Percentiles rank a stretch among this genome's conserved stretches.
phyloP scores from a whole-genome alignment of 2,797 vertebrate genomes.

The Helarctos malayanus region DNA sequence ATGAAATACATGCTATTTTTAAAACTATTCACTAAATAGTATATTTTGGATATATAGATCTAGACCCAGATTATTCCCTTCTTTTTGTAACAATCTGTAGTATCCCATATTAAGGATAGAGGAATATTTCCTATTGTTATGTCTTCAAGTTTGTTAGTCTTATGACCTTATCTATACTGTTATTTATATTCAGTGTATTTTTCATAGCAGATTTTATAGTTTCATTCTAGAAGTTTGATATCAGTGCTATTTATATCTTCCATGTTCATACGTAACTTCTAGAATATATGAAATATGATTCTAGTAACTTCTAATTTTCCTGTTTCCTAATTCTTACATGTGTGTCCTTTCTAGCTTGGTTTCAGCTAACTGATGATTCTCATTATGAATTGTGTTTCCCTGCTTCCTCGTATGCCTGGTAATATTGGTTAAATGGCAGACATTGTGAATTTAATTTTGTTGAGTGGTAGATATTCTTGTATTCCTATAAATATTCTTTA shows the following conservation, averaged over 20 bases:
- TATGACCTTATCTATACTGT: not conserved
- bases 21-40: not conserved
- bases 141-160: not conserved
- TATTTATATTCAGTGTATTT: not conserved
- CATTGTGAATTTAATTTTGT: slow-evolving; percentile 21
- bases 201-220: not conserved
- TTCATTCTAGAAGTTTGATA: not conserved
- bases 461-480: not conserved
- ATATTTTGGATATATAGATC: not conserved
- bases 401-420: not conserved
- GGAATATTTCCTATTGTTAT: not conserved
- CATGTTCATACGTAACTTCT: not conserved
- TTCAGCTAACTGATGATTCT: not conserved
- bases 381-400: not conserved
- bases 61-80: not conserved
- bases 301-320: slow-evolving; percentile 28
- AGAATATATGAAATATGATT: not conserved
- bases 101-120: not conserved
- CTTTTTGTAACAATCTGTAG: not conserved
- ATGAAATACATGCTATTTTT: not conserved
- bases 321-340: not conserved
- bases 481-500: not conserved
- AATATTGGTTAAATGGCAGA: not conserved
- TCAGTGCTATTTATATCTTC: not conserved
- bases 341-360: not conserved